Evolutionary conservation across 2,113 vertebrate genomes (phyloP), one percentile per base, ranked within the genome.

Genomic region (Silurus meridionalis): DNA sequence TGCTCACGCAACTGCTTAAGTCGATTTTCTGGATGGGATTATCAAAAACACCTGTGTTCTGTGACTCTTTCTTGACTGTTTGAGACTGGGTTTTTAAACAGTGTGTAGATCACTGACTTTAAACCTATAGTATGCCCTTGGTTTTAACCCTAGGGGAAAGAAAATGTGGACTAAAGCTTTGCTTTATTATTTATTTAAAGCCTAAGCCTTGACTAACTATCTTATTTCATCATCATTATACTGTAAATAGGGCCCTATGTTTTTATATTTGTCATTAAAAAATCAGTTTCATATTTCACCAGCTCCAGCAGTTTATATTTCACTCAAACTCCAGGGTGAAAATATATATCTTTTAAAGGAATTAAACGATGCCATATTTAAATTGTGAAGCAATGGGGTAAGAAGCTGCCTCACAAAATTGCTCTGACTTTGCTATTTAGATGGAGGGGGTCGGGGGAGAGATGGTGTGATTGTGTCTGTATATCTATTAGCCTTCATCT

Each of bases 401-500:
- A 80, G 52, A 15, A 69, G 53, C 8, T 53, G 61, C 28, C 23
- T 69, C 75, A 8, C 48, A 79, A 57, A 80, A 69, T 80, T 52
- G 19, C 77, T 80, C 84, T 28, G 23, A 50, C 58, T 46, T 23
- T 83, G 75, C 64, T 67, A 86, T 79, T 72, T 57, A 64, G 23
- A 78, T 48, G 11, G 50, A 74, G 55, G 81, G 21, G 71, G 19
- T 64, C 2, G 75, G 23, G 63, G 53, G 85, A 58, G 71, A 69
- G 48, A n/a, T 8, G 23, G 67, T 46, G 67, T 46, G 71, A 57
- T 9, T 83, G 46, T 71, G 61, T 82, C 14, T 53, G 74, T 71
- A 63, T 88, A 66, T 85, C 67, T 85, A 77, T 87, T 85, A 79
- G 83, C 64, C 74, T 89, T 83, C 64, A 55, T 75, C 72, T 83